Conservation (phyloP, 2,113 vertebrate genomes). For the Anser brachyrhynchus region DNA sequence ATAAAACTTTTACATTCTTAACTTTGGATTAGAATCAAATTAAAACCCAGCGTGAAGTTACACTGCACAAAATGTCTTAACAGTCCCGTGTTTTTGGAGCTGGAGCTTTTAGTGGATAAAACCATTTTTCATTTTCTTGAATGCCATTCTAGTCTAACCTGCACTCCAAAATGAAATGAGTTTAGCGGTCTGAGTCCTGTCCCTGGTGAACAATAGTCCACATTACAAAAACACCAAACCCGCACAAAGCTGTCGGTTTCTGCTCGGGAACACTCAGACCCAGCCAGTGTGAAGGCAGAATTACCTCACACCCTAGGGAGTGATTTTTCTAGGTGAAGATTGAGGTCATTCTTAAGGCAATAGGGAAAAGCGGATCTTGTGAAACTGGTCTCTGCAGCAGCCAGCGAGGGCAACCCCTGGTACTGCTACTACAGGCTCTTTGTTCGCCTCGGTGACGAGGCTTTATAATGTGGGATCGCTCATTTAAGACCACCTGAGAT, state of each 20-base stretch:
- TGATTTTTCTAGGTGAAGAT: conserved; percentile 18
- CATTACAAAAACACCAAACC: not conserved
- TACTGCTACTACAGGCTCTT: not conserved
- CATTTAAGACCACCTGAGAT: not conserved
- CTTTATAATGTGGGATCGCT: not conserved
- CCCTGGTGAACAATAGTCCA: not conserved
- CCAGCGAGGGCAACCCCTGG: not conserved
- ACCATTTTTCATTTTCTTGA: not conserved
- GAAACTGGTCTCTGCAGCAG: not conserved
- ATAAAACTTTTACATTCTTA: not conserved
- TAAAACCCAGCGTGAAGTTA: not conserved
- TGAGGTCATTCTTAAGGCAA: conserved; percentile 17
- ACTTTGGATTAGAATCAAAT: not conserved
- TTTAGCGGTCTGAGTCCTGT: not conserved
- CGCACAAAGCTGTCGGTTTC: not conserved
- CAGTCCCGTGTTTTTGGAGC: not conserved
- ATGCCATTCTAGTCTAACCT: not conserved
- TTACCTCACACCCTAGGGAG: conserved; percentile 5
- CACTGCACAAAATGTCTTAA: not conserved
- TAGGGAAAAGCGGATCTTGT: conserved; percentile 40
- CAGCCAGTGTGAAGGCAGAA: not conserved
- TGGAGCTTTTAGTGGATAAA: not conserved
- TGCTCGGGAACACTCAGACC: not conserved
- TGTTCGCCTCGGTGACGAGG: not conserved
- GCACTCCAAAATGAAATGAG: not conserved